These are phyloP conservation scores for Bombus confusus DNA, from an alignment of 1,140 invertebrate genomes.

Conservation along the genomic window DNA sequence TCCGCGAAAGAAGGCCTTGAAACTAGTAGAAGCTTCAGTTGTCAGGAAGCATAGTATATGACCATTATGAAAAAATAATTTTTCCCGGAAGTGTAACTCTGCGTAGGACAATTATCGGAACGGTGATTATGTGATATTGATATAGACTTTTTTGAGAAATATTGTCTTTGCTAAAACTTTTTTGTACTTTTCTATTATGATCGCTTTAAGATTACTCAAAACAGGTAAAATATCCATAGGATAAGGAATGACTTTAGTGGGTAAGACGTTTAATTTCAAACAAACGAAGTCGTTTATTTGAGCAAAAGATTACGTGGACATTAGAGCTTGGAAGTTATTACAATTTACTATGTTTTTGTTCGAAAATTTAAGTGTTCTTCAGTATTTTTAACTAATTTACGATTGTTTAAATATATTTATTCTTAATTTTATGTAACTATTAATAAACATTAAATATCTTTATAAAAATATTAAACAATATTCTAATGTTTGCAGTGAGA, in stretches of 20 bases:
- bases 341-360: no score
- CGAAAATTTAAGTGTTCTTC: no score
- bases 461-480: no score
- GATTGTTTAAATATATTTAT: no score
- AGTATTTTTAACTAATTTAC: no score
- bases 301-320: background rate
- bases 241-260: background rate
- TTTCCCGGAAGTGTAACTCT: background rate
- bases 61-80: constrained; percentile 23
- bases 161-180: background rate
- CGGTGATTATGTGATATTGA: no score
- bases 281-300: background rate
- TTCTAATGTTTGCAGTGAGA: no score
- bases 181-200: background rate
- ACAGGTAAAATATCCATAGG: background rate
- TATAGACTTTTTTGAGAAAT: background rate
- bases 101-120: background rate
- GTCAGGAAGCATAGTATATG: background rate
- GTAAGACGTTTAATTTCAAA: background rate
- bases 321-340: background rate
- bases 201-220: background rate
- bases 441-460: no score
- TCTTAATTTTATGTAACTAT: no score
- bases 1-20: constrained; percentile 34
- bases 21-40: background rate